These are phyloP conservation scores for Agrotis exclamationis DNA, from an alignment of 2,888 invertebrate species.

Conservation along the genomic window DNA sequence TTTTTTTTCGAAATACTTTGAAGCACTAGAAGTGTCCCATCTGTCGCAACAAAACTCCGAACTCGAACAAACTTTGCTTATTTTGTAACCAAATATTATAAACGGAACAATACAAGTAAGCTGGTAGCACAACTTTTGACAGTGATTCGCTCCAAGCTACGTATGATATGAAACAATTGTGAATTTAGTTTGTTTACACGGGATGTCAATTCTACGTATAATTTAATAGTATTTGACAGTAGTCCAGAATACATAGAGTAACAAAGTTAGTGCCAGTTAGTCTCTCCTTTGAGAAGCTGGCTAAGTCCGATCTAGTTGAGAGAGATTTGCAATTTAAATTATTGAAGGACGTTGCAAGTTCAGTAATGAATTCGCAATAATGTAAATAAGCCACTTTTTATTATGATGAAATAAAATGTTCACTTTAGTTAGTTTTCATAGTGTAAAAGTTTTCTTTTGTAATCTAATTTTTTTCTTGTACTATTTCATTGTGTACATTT, in stretches of 20 bases:
- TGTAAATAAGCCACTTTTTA: neutral
- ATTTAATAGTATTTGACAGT: neutral
- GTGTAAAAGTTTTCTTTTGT: too few species aligned
- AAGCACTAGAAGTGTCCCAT: neutral
- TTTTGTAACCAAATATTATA: too few species aligned
- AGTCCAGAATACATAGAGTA: neutral
- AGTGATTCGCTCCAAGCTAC: neutral
- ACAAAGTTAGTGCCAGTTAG: neutral
- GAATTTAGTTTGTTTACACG: neutral
- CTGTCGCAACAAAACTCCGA: too few species aligned
- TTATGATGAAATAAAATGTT: neutral
- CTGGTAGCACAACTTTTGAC: neutral
- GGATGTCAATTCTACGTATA: neutral
- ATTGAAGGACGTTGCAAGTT: neutral
- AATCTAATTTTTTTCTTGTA: too few species aligned
- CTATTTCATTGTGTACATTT: slow-evolving; percentile 3
- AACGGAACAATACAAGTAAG: neutral
- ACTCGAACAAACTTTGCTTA: too few species aligned
- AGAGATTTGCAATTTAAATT: neutral
- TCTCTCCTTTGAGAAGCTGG: neutral
- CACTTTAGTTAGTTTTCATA: too few species aligned
- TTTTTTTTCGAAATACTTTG: too few species aligned
- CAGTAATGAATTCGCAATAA: neutral
- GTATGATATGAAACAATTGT: slow-evolving; percentile 10
- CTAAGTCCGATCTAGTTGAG: neutral